These are phyloP conservation scores for Apogon hyalosoma DNA, from an alignment of 2,797 vertebrate species.

Conservation along the genomic window DNA sequence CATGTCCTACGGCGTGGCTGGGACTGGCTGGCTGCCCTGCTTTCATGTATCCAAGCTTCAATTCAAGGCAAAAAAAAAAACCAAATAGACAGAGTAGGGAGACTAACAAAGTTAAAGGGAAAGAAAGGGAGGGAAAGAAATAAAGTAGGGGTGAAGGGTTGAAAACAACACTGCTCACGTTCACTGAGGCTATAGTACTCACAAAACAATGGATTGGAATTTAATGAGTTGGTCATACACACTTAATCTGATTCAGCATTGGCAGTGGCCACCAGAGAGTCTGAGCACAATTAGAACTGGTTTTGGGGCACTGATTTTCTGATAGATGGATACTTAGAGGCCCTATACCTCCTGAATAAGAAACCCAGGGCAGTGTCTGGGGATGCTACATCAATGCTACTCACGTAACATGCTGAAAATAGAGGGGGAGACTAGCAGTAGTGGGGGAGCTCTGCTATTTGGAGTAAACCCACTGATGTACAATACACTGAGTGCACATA, in stretches of 20 bases:
- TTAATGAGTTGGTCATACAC: constrained; percentile 73
- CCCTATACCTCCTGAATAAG: constrained; percentile 73
- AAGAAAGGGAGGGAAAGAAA: constrained; percentile 20
- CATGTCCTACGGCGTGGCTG: constrained; percentile 56
- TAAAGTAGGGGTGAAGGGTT: constrained; percentile 30
- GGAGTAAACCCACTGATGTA: constrained; percentile 74
- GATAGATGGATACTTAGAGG: constrained; percentile 79
- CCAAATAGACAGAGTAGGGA: constrained; percentile 31
- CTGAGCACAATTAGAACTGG: constrained; percentile 75
- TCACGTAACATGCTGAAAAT: constrained; percentile 76
- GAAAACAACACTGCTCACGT: constrained; percentile 49
- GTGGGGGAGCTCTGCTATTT: constrained; percentile 63
- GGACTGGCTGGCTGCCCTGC: constrained; percentile 43
- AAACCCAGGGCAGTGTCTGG: constrained; percentile 61
- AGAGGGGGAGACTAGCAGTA: constrained; percentile 60
- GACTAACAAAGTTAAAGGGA: constrained; percentile 42
- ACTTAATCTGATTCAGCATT: constrained; percentile 69
- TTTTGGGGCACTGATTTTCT: constrained; percentile 77
- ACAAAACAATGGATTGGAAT: constrained; percentile 69
- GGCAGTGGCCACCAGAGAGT: constrained; percentile 70
- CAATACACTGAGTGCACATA: constrained; percentile 60
- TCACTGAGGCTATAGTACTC: constrained; percentile 31
- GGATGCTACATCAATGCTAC: constrained; percentile 75
- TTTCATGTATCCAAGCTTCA: constrained; percentile 53
- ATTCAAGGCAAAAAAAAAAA: constrained; percentile 4